Evolutionary conservation across 2,113 vertebrate species (phyloP), one percentile per base, ranked within the genome.

Genomic region (Spea multiplicata): DNA sequence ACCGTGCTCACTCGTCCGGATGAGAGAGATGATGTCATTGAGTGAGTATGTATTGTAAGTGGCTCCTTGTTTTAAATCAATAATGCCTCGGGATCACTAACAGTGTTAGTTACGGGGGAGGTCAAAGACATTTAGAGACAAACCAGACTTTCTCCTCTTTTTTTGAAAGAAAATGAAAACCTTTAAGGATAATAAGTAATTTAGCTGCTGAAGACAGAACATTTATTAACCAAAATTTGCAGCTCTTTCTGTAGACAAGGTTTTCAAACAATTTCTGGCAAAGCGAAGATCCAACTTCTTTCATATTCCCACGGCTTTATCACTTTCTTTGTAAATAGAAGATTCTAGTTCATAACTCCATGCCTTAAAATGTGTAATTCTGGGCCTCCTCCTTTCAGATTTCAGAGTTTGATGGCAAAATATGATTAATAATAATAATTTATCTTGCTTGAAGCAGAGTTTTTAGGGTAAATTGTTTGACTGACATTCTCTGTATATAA

Each of bases 181-280:
- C 65, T 77, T 69, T 78, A 72, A 72, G 50, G 47, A 74, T 71
- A 71, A 72, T 45, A 71, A 72, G 16, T 72, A 8, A 65, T 78
- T 62, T 71, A 17, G 45, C 47, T 4, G 49, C 13, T 52, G 69
- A n/a, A 71, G 59, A 71, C 57, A 71, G 68, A 47, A 71, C 68
- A 78, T 78, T 72, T 71, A 49, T 78, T 78, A 72, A 77, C 12
- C 5, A 69, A 71, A n/a, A 71, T 62, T 45, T 17, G 46, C 44
- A 62, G 75, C 52, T 62, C 67, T 61, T 61, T 70, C n/a, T 70
- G 59, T 55, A 77, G 46, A 62, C 44, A 6, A 62, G 55, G 68
- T 70, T 49, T 77, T 67, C 75, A 77, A 77, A 70, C 75, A 77
- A 77, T 77, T 77, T 70, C 70, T 77, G 75, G 68, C 67, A 71